Conservation (phyloP, 2,113 vertebrate species). For the Marcusenius ussheri region DNA sequence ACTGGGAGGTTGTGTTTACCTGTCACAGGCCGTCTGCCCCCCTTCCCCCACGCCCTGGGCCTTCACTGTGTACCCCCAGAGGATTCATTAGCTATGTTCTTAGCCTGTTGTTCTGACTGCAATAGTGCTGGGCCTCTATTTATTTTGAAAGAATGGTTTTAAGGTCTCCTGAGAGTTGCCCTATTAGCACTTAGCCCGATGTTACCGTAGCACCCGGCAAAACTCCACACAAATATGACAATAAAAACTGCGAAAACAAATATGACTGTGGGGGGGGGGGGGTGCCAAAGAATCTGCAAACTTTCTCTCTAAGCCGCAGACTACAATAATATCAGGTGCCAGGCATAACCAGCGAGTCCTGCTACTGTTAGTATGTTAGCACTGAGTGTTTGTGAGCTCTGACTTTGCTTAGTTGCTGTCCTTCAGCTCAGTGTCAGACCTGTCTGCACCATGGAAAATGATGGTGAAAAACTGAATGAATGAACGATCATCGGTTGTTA, state of each 20-base stretch:
- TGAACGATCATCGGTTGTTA: background rate
- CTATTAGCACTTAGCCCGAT: conserved; percentile 7
- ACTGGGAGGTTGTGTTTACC: conserved; percentile 8
- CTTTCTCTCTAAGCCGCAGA: background rate
- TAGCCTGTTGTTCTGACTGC: background rate
- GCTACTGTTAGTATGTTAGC: background rate
- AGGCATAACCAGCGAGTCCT: background rate
- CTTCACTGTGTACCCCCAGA: background rate
- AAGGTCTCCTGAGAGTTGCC: conserved; percentile 13
- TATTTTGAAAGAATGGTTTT: conserved; percentile 7
- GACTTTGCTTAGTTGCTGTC: background rate
- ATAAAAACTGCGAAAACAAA: conserved; percentile 2
- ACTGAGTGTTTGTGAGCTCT: background rate
- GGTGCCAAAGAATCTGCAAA: background rate
- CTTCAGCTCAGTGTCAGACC: background rate
- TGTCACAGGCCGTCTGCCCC: conserved; percentile 10
- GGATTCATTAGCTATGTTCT: conserved; percentile 23
- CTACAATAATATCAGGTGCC: background rate
- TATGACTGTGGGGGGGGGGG: background rate
- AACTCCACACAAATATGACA: conserved; percentile 1
- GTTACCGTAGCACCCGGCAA: background rate
- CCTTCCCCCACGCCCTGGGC: background rate
- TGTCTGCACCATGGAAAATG: background rate
- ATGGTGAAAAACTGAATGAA: background rate
- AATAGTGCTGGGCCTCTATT: background rate